Percentiles rank a stretch among this genome's conserved stretches.
Conservation (phyloP, 2,797 vertebrate genomes). For the Malurus leucopterus region DNA sequence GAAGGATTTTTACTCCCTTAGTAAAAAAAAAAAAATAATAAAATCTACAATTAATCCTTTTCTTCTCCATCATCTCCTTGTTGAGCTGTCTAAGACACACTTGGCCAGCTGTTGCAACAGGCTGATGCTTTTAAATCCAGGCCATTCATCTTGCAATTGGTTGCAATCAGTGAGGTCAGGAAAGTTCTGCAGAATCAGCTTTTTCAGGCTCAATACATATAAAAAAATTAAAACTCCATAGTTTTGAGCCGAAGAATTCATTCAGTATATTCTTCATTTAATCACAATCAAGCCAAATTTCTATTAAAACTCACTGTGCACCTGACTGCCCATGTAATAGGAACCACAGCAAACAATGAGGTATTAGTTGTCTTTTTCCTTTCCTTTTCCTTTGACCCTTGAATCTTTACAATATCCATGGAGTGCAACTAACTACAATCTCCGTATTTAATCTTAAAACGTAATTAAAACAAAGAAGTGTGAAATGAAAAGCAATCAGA, state of each 20-base stretch:
- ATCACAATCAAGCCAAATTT: slow-evolving; percentile 26
- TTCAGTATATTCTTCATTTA: slow-evolving; percentile 20
- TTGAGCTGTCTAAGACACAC: not conserved
- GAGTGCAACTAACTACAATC: slow-evolving; percentile 25
- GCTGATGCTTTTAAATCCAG: not conserved
- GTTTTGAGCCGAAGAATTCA: not conserved
- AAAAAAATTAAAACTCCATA: not conserved
- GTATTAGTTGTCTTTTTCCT: not conserved
- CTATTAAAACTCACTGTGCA: slow-evolving; percentile 24
- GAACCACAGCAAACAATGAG: not conserved
- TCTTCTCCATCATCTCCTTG: not conserved
- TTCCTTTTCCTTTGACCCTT: slow-evolving; percentile 43
- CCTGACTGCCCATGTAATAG: not conserved
- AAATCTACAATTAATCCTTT: not conserved
- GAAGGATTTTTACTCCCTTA: not conserved
- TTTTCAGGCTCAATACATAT: not conserved
- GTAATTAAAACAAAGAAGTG: slow-evolving; percentile 65
- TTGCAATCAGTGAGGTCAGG: not conserved
- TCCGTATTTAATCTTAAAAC: slow-evolving; percentile 39
- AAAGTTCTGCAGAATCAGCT: not conserved
- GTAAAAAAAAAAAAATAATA: not conserved
- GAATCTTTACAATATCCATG: slow-evolving; percentile 15
- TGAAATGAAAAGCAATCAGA: slow-evolving; percentile 63
- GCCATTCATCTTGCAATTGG: not conserved
- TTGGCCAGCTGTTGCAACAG: not conserved